A percentile compares a stretch with the other conserved stretches of the same genome.
These are phyloP conservation scores for Arctocebus calabarensis DNA, from an alignment of 2,797 vertebrate species.

Conservation along the genomic window DNA sequence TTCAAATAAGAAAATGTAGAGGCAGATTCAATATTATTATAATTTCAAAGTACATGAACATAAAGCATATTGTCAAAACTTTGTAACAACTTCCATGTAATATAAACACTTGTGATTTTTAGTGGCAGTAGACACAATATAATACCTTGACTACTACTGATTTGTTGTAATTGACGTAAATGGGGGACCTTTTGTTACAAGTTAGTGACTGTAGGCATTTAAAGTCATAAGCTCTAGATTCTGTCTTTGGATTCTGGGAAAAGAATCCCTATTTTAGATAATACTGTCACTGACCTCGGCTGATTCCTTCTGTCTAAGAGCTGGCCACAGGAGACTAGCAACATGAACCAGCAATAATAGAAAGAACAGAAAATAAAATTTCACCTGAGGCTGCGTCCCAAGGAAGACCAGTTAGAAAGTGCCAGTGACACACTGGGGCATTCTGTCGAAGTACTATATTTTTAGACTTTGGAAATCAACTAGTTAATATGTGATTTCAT, in stretches of 20 bases:
- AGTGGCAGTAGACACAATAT: not conserved
- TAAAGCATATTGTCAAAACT: not conserved
- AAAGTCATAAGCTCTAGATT: not conserved
- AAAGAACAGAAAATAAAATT: not conserved
- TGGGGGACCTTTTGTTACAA: not conserved
- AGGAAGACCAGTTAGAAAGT: not conserved
- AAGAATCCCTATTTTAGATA: not conserved
- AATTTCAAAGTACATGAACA: slow-evolving; percentile 15
- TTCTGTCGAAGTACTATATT: not conserved
- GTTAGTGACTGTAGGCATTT: not conserved
- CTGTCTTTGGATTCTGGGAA: not conserved
- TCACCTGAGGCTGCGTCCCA: not conserved
- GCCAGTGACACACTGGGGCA: not conserved
- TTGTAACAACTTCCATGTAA: not conserved
- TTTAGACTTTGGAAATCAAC: slow-evolving; percentile 30
- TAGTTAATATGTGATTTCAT: slow-evolving; percentile 25
- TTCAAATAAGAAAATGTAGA: not conserved
- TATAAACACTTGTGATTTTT: not conserved
- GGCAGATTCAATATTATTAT: not conserved
- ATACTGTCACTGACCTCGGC: not conserved
- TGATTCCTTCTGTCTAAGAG: not conserved
- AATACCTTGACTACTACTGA: not conserved
- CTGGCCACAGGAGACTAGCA: not conserved
- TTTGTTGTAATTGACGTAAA: not conserved
- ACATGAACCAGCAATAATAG: not conserved